Evolutionary conservation across 1,140 invertebrate genomes (phyloP).

Genomic region (Brachionus asplanchnoidis): DNA sequence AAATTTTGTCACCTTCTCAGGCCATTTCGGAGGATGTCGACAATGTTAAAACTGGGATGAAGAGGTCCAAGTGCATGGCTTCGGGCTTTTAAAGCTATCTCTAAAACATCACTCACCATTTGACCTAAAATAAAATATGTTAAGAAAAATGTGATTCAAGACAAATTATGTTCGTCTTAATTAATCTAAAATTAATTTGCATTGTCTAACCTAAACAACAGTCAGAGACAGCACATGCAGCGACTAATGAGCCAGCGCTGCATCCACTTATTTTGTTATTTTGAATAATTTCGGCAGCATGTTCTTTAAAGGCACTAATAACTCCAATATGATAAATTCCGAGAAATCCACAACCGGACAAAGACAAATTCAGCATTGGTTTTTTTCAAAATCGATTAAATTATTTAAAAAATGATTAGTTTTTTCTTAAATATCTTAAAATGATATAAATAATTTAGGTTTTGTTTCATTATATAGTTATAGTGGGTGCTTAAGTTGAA

Average conservation of each 20-base stretch:
- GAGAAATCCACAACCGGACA: conserved; percentile 95
- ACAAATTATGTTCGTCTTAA: background rate
- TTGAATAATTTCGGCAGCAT: conserved; percentile 85
- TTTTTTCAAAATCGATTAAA: background rate
- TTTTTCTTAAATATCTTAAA: background rate
- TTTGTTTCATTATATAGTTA: background rate
- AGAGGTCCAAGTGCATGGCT: conserved; percentile 82
- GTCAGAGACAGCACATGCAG: conserved; percentile 84
- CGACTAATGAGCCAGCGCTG: conserved; percentile 88
- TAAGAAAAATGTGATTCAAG: conserved; percentile 42
- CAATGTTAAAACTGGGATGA: conserved; percentile 87
- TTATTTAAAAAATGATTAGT: background rate
- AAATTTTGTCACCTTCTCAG: conserved; percentile 61
- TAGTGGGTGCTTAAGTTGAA: background rate
- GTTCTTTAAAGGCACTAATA: conserved; percentile 88
- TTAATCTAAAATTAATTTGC: background rate
- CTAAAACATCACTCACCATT: conserved; percentile 59
- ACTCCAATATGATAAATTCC: conserved; percentile 98
- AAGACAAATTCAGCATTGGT: conserved; percentile 69
- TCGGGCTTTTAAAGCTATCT: conserved; percentile 79
- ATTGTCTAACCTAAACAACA: conserved; percentile 75
- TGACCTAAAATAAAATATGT: conserved; percentile 39
- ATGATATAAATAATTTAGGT: background rate
- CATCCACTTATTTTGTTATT: conserved; percentile 79
- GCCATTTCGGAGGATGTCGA: conserved; percentile 74